Base-by-base conservation (phyloP, 2,797 vertebrate genomes). In the Parauchenoglanis ngamensis region DNA sequence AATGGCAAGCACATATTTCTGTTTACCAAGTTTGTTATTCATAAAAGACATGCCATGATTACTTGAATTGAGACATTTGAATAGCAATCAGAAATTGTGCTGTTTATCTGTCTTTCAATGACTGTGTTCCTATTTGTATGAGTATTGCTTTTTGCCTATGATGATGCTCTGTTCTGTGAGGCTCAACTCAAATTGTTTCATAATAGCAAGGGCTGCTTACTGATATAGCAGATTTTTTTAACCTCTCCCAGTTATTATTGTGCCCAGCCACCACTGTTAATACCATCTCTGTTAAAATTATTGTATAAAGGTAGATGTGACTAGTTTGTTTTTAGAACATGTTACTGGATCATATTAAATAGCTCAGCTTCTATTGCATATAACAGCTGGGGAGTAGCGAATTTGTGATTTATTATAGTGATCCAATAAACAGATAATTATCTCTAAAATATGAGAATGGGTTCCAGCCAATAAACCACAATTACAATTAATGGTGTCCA, bases 401-500 rank as follows among this genome's bases (percentile, higher is more conserved):
- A 83, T 82, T 63, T 81, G 44, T 88, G 90, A 90, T 88, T 88
- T 83, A 90, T 90, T 91, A 19, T 86, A 80, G 73, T 89, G 76
- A 89, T 91, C 91, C 86, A 80, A 35, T 84, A 89, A 88, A 91
- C 89, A 90, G 72, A 81, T 90, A 83, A 91, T 91, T 80, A 90
- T 85, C 77, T 88, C 88, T 91, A 91, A 90, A 92, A 93, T 92
- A 94, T 92, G 92, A 92, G 84, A 90, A 90, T 92, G 92, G 92
- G 91, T 88, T 91, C 91, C 89, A 89, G 85, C 85, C 88, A 90
- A 82, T 89, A 92, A 91, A 92, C 92, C 90, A 94, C 91, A 93
- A 93, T 93, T 93, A 93, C 93, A 92, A 90, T 89, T 91, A 81
- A 87, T 84, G 89, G 91, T 85, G 91, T 94, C 91, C 91, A 89